Conservation (phyloP, 2,888 invertebrate genomes). For the Cremastobaeus sp. region DNA sequence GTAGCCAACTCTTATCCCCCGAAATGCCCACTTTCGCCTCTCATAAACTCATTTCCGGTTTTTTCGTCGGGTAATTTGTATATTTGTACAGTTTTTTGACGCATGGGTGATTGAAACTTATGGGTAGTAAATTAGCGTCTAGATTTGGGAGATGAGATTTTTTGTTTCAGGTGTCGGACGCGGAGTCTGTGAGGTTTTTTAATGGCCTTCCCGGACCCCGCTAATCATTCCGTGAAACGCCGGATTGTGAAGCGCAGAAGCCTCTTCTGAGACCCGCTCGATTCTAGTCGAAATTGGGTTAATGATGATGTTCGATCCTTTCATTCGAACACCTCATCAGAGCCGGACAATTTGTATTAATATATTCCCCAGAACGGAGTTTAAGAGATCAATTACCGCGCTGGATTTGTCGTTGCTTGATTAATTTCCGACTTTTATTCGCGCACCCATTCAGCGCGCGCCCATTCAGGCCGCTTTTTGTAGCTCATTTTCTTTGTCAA, state of each 20-base stretch:
- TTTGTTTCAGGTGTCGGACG: constrained; percentile 43
- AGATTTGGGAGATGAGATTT: constrained; percentile 40
- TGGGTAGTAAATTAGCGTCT: constrained; percentile 49
- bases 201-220: constrained; percentile 35
- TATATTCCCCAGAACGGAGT: too few relatives aligned
- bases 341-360: not conserved
- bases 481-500: not conserved
- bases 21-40: constrained; percentile 39
- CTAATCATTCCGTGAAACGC: constrained; percentile 50
- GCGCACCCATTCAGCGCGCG: not conserved
- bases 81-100: constrained; percentile 45
- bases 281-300: constrained; percentile 34
- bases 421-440: constrained; percentile 14
- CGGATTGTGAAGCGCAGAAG: constrained; percentile 6
- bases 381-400: not conserved
- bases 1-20: constrained; percentile 25
- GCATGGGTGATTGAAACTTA: constrained; percentile 50
- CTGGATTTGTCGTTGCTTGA: constrained; percentile 1
- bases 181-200: constrained; percentile 21
- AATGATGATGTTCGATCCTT: constrained; percentile 18
- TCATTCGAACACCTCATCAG: too few relatives aligned
- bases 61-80: constrained; percentile 47
- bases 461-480: constrained; percentile 2
- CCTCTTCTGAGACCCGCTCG: too few relatives aligned
- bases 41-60: constrained; percentile 53